phyloP scores from a whole-genome alignment of 30 jellyfish, hydroid and myxozoan genomes.

The Phacellophora camtschatica region DNA sequence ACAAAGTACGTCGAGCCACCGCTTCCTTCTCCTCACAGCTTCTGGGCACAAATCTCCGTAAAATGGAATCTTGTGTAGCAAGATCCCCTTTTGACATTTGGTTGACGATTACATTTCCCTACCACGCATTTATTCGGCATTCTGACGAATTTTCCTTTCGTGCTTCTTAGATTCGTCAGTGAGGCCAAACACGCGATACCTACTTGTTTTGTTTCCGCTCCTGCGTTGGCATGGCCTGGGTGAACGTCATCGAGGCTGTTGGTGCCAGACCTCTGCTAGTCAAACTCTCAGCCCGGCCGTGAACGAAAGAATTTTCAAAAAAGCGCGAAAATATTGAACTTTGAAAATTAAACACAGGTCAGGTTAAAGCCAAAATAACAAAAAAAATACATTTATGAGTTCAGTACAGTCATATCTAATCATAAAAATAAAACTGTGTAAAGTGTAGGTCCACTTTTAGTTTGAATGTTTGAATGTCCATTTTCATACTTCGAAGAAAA shows the following conservation, averaged over 20 bases:
- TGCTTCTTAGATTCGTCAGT: too few species aligned
- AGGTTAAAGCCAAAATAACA: neutral
- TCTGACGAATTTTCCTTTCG: too few species aligned
- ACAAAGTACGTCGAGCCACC: neutral
- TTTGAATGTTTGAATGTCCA: too few species aligned
- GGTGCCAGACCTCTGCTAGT: constrained; percentile 36
- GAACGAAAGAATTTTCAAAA: constrained; percentile 1
- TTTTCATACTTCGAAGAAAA: too few species aligned
- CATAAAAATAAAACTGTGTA: constrained; percentile 18
- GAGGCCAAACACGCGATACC: too few species aligned
- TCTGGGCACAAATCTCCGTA: constrained; percentile 6
- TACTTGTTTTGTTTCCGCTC: too few species aligned
- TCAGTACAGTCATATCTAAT: constrained; percentile 5
- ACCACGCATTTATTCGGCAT: neutral
- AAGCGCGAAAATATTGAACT: constrained; percentile 25
- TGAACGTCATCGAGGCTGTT: constrained; percentile 28
- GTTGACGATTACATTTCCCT: neutral
- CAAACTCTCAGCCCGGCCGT: constrained; percentile 40
- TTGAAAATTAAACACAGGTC: constrained; percentile 25
- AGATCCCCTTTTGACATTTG: neutral
- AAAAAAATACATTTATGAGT: neutral
- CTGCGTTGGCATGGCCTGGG: too few species aligned
- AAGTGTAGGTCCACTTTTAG: constrained; percentile 38
- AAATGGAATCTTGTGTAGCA: constrained; percentile 17
- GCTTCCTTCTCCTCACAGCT: constrained; percentile 10